A percentile compares a stretch with the other conserved stretches of the same genome.
These are phyloP conservation scores for Drosophila longiperda DNA, from an alignment of 2,888 invertebrate genomes.

Conservation along the genomic window DNA sequence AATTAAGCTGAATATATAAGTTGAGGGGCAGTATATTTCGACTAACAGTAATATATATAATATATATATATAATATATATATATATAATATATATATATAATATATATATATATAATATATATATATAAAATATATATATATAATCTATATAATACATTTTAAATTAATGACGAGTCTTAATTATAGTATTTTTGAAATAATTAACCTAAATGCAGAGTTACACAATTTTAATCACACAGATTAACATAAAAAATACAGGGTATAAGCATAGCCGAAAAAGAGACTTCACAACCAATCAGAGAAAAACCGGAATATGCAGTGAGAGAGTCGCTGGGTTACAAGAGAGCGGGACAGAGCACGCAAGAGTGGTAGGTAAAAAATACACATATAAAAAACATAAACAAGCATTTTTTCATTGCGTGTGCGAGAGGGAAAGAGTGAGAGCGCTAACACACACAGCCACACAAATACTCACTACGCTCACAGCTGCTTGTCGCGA, in stretches of 20 bases:
- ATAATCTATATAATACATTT: too few species aligned
- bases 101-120: too few species aligned
- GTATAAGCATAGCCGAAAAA: conserved; percentile 16
- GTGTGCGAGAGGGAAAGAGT: conserved; percentile 38
- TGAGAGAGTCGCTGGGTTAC: conserved; percentile 27
- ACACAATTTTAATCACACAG: neutral
- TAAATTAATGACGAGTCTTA: neutral
- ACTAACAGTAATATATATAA: neutral
- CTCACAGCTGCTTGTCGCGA: conserved; percentile 52
- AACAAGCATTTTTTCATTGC: conserved; percentile 72
- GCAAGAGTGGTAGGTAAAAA: conserved; percentile 52
- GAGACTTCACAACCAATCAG: conserved; percentile 43
- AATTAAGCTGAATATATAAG: neutral
- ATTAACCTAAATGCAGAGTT: neutral
- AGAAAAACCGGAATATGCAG: conserved; percentile 52
- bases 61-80: too few species aligned
- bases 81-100: too few species aligned
- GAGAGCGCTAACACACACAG: conserved; percentile 25
- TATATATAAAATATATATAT: too few species aligned
- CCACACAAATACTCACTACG: conserved; percentile 34
- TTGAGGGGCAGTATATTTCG: neutral
- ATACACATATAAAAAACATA: conserved; percentile 75
- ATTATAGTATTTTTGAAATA: neutral
- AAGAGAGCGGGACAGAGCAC: conserved; percentile 37
- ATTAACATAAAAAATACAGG: conserved; percentile 22